phyloP scores from a whole-genome alignment of 2,797 vertebrate genomes.

The Paguma larvata region DNA sequence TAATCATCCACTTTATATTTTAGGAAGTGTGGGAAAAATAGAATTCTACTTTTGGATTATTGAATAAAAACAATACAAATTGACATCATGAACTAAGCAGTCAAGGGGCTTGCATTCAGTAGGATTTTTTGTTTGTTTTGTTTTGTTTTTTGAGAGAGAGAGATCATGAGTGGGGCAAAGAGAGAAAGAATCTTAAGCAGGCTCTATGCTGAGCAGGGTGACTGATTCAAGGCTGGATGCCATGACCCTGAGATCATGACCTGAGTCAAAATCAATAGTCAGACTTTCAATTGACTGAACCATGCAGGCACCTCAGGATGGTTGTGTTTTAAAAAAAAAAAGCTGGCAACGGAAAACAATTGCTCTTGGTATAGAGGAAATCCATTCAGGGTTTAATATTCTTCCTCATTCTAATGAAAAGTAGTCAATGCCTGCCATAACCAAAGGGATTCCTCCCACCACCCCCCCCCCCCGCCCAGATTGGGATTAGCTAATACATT shows the following conservation, averaged over 20 bases:
- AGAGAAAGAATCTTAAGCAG: too few species aligned
- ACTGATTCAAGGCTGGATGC: too few species aligned
- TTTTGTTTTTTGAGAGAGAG: too few species aligned
- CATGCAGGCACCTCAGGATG: too few species aligned
- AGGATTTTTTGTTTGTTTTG: neutral
- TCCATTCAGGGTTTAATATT: neutral
- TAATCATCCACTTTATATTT: neutral
- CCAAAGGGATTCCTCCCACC: neutral
- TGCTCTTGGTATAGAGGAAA: neutral
- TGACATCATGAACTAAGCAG: neutral
- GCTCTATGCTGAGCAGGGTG: too few species aligned
- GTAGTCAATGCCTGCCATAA: neutral
- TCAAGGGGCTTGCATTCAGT: neutral
- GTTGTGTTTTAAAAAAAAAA: neutral
- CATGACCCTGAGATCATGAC: too few species aligned
- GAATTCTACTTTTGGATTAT: neutral
- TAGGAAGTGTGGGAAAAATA: neutral
- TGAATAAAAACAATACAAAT: neutral
- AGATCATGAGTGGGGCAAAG: too few species aligned
- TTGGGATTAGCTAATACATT: neutral
- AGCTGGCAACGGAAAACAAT: neutral
- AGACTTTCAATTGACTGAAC: too few species aligned
- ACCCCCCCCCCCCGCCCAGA: too few species aligned
- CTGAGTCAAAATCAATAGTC: too few species aligned
- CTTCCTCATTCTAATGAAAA: neutral